phyloP scores from a whole-genome alignment of 1,140 invertebrate species.

The Planococcus citri region DNA sequence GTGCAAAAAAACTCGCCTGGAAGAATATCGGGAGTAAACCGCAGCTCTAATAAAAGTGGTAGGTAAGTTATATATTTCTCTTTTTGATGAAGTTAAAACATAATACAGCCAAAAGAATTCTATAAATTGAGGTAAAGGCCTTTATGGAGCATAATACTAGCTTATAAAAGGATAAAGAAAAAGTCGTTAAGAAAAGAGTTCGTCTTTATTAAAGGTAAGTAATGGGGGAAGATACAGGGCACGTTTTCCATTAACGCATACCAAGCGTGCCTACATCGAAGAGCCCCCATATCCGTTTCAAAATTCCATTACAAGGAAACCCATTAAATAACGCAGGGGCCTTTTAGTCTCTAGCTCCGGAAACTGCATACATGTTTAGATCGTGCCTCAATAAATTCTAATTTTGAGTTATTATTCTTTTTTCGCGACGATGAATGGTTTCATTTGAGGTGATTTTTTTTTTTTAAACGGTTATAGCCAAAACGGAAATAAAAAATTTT shows the following conservation, averaged over 20 bases:
- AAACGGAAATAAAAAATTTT: neutral
- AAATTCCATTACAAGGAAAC: slow-evolving; percentile 15
- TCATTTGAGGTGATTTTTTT: slow-evolving; percentile 10
- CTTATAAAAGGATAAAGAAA: slow-evolving; percentile 20
- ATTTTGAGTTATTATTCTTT: slow-evolving; percentile 19
- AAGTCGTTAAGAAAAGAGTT: slow-evolving; percentile 16
- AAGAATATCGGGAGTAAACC: neutral
- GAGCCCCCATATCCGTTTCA: neutral
- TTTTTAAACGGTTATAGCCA: neutral
- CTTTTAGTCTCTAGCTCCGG: slow-evolving; percentile 6
- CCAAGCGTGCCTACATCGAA: slow-evolving; percentile 14
- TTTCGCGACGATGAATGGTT: slow-evolving; percentile 1
- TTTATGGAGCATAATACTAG: slow-evolving; percentile 10
- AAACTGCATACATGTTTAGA: slow-evolving; percentile 15
- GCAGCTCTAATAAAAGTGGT: neutral
- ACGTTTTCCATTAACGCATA: slow-evolving; percentile 20
- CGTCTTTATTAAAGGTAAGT: slow-evolving; percentile 19
- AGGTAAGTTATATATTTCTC: neutral
- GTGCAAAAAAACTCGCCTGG: no score
- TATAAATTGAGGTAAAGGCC: slow-evolving; percentile 19
- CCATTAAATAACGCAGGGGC: slow-evolving; percentile 12
- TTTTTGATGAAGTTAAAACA: slow-evolving; percentile 20
- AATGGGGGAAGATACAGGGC: slow-evolving; percentile 18
- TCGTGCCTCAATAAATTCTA: slow-evolving; percentile 19
- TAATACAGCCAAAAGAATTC: slow-evolving; percentile 14